Evolutionary conservation across 2,797 vertebrate genomes (phyloP).

Genomic region (Eurystomus glaucurus): DNA sequence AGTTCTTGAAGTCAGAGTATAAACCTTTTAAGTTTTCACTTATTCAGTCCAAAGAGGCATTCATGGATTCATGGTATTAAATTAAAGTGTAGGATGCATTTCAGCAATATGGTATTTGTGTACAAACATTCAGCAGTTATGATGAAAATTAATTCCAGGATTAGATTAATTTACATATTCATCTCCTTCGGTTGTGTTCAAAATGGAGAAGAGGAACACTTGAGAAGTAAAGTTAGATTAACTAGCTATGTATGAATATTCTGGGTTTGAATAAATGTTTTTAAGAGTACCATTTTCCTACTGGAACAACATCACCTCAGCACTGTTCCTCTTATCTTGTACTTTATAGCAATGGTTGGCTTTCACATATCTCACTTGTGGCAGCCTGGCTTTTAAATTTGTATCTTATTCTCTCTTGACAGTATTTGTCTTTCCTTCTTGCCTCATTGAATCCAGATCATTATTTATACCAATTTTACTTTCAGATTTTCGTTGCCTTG

Average conservation of each 20-base stretch:
- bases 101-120: slow-evolving; percentile 13
- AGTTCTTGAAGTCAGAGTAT: background rate
- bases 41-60: background rate
- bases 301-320: background rate
- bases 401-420: slow-evolving; percentile 17
- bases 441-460: slow-evolving; percentile 60
- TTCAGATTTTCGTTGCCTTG: slow-evolving; percentile 60
- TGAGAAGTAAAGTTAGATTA: slow-evolving; percentile 33
- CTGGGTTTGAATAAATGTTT: slow-evolving; percentile 9
- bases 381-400: slow-evolving; percentile 27
- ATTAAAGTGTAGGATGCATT: background rate
- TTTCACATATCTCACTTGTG: background rate
- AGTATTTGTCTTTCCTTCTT: slow-evolving; percentile 38
- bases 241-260: slow-evolving; percentile 38
- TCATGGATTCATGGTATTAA: background rate
- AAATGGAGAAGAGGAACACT: slow-evolving; percentile 12
- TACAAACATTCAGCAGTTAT: slow-evolving; percentile 49
- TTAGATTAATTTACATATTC: slow-evolving; percentile 54
- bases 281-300: background rate
- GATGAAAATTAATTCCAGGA: slow-evolving; percentile 56
- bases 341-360: background rate
- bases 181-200: background rate
- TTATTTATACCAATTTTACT: slow-evolving; percentile 69
- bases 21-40: background rate
- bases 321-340: background rate